Percentiles rank a stretch among this genome's conserved stretches.
These are phyloP conservation scores for Myocastor coypus DNA, from an alignment of 2,113 vertebrate species.

Conservation along the genomic window DNA sequence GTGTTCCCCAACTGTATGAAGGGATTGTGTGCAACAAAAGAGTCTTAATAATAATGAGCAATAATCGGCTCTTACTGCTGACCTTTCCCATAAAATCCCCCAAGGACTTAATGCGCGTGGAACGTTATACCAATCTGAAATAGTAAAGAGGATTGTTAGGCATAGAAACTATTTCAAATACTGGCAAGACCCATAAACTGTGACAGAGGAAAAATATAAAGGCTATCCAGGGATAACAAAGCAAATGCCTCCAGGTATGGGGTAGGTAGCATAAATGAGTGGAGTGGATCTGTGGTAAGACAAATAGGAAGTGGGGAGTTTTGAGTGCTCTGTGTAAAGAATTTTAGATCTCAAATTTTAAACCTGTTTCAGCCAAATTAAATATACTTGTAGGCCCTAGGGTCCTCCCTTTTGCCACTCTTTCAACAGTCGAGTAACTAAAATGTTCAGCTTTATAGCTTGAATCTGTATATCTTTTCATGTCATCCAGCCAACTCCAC, in stretches of 20 bases:
- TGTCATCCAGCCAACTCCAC: not conserved
- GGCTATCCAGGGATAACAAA: conserved; percentile 60
- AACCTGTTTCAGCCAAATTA: conserved; percentile 35
- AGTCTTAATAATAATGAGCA: conserved; percentile 79
- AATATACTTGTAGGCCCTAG: not conserved
- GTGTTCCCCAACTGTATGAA: conserved; percentile 64
- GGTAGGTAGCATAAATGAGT: not conserved
- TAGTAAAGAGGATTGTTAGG: conserved; percentile 69
- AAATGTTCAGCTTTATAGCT: conserved; percentile 40
- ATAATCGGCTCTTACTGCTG: conserved; percentile 74
- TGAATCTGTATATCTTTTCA: conserved; percentile 21
- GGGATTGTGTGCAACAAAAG: conserved; percentile 71
- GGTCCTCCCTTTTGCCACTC: not conserved
- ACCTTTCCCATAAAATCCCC: conserved; percentile 74
- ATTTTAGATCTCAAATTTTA: conserved; percentile 50
- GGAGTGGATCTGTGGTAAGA: not conserved
- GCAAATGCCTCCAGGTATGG: conserved; percentile 19
- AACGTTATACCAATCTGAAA: conserved; percentile 73
- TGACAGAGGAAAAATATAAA: conserved; percentile 63
- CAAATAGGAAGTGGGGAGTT: not conserved
- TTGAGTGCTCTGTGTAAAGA: conserved; percentile 6
- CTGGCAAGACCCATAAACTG: conserved; percentile 63
- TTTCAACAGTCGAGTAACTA: not conserved
- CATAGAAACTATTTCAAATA: conserved; percentile 59
- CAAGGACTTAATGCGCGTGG: conserved; percentile 66